phyloP scores from a whole-genome alignment of 2,797 vertebrate species.

The Takifugu ocellatus region DNA sequence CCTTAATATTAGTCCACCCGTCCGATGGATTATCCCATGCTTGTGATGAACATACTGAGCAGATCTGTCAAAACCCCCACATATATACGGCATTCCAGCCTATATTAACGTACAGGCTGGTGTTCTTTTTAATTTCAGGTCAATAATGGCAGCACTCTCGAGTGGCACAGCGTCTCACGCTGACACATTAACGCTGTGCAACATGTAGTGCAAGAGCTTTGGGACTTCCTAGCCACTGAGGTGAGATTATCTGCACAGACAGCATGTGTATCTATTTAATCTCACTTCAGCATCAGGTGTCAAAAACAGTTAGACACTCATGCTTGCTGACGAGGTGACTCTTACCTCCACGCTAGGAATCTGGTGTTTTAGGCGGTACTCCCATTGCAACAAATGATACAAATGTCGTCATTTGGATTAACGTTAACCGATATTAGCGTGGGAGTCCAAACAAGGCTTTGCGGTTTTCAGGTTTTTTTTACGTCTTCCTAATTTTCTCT shows the following conservation, averaged over 20 bases:
- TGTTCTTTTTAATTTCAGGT: constrained; percentile 11
- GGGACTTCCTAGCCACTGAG: constrained; percentile 48
- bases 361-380: not conserved
- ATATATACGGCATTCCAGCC: not conserved
- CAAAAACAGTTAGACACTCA: constrained; percentile 35
- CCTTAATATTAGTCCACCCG: constrained; percentile 72
- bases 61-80: constrained; percentile 40
- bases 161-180: constrained; percentile 18
- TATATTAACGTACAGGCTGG: constrained; percentile 3
- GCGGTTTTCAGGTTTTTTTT: constrained; percentile 45
- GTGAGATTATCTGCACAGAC: constrained; percentile 57
- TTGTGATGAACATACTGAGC: constrained; percentile 47
- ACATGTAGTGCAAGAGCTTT: constrained; percentile 43
- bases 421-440: too few species aligned
- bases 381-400: constrained; percentile 5
- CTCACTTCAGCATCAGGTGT: constrained; percentile 60
- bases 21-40: constrained; percentile 61
- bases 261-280: constrained; percentile 58
- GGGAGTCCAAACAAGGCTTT: constrained; percentile 13
- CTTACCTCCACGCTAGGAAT: constrained; percentile 11
- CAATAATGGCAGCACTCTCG: constrained; percentile 22
- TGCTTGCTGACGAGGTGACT: constrained; percentile 21
- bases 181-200: constrained; percentile 37
- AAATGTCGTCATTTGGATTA: constrained; percentile 13
- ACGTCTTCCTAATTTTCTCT: constrained; percentile 54